phyloP scores from a whole-genome alignment of 2,888 invertebrate species.

The Cheilosia vulpina region DNA sequence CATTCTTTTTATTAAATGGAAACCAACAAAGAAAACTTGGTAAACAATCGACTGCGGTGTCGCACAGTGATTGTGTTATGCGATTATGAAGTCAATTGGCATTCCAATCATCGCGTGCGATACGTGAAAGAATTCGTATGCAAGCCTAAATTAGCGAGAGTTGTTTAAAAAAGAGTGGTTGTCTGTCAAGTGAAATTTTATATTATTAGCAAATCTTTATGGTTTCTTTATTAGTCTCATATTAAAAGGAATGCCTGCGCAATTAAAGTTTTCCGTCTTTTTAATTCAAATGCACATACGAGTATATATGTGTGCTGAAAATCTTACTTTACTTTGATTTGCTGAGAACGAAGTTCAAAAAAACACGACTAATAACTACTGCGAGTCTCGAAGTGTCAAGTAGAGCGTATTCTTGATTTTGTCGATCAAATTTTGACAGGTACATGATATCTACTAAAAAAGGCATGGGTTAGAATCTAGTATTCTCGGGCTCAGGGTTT shows the following conservation, averaged over 20 bases:
- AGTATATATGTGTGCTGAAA: no score
- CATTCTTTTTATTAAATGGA: not conserved
- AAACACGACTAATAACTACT: no score
- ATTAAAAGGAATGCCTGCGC: not conserved
- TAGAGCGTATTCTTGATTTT: no score
- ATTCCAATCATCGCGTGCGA: conserved; percentile 5
- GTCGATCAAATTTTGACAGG: no score
- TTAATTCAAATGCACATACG: no score
- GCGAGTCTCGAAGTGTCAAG: no score
- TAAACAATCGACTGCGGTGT: conserved; percentile 1
- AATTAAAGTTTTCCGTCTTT: no score
- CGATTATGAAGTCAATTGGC: conserved; percentile 9
- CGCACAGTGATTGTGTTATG: not conserved
- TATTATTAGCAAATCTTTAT: not conserved
- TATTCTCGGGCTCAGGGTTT: no score
- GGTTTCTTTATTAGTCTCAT: not conserved
- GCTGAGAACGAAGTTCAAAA: no score
- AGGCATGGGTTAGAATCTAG: no score
- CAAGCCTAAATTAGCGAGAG: not conserved
- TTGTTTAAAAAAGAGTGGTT: not conserved
- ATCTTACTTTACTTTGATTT: no score
- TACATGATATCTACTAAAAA: no score
- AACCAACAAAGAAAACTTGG: not conserved
- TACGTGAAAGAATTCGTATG: conserved; percentile 8
- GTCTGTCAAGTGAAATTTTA: not conserved